Base-by-base conservation (phyloP, 2,113 vertebrate genomes). In the Carlito syrichta region DNA sequence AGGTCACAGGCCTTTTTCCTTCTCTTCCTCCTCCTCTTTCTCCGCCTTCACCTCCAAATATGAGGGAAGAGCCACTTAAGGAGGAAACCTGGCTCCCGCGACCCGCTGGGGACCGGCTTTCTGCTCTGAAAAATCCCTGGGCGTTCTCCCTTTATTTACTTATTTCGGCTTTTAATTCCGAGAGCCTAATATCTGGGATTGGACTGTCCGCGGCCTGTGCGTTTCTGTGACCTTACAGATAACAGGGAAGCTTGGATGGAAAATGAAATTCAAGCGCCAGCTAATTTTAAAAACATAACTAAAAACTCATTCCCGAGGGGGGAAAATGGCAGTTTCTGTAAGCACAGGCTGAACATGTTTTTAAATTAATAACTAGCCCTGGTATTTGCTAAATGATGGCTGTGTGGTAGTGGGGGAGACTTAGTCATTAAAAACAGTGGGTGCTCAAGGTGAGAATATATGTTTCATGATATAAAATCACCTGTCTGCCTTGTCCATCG, bases 151-250 rank as follows among this genome's bases (percentile, higher is more conserved):
- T 78, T 83, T 98, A 97, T 98, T 96, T 97, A 97, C 94, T 97
- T 97, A 94, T 77, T 97, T 96, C 58, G 2, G 81, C n/a, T 96
- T 95, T 96, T 97, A 92, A 97, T 97, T 97, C 95, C 88, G 22
- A 89, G 66, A 94, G 92, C 85, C 89, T 96, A 96, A 86, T 96
- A 96, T 96, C 95, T 96, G 73, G 96, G 92, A 96, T 97, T 96
- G 97, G 87, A 77, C 96, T 90, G 87, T 96, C 95, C 66, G 6
- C 32, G 38, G 85, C 85, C 95, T 88, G 92, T 20, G 60, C 98
- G 98, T 97, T 97, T 97, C 98, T 98, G 97, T 96, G 98, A 98
- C 94, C 98, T 96, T 86, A 96, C 96, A 98, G 98, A 98, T 97
- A 97, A 95, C 97, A 96, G 97, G 95, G 83, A 98, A 92, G 66